Conservation (phyloP, 1,140 invertebrate genomes). For the Neodiprion fabricii region DNA sequence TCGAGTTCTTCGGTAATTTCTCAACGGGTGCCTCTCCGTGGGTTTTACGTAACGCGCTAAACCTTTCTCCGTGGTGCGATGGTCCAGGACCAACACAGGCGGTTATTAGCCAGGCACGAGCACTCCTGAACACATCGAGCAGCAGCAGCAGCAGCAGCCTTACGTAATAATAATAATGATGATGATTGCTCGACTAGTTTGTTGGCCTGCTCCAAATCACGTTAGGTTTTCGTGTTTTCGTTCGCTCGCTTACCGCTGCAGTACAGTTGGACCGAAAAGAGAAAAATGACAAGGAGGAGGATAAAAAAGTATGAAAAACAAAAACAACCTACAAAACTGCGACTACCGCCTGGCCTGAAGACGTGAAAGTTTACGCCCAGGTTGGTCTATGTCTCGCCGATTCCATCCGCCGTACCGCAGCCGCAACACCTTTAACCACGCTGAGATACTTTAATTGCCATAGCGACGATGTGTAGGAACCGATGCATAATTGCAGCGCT, state of each 20-base stretch:
- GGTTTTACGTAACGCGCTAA: not conserved
- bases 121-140: not conserved
- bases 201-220: not conserved
- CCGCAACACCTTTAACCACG: not conserved
- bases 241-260: not conserved
- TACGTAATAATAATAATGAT: not conserved
- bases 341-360: not conserved
- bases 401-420: not conserved
- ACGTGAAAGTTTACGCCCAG: conserved; percentile 1
- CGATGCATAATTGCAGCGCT: not conserved
- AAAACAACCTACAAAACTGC: too few species aligned
- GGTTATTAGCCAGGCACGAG: not conserved
- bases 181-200: not conserved
- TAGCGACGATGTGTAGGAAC: not conserved
- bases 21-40: not conserved
- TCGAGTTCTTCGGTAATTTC: not conserved
- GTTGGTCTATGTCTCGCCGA: not conserved
- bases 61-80: conserved; percentile 4
- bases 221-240: not conserved
- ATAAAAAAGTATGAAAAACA: too few species aligned
- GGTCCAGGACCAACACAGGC: not conserved
- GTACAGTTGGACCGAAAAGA: not conserved
- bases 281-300: not conserved
- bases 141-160: not conserved
- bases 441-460: not conserved